Evolutionary conservation across 2,888 invertebrate species (phyloP).

Genomic region (Oeneis ivallda): DNA sequence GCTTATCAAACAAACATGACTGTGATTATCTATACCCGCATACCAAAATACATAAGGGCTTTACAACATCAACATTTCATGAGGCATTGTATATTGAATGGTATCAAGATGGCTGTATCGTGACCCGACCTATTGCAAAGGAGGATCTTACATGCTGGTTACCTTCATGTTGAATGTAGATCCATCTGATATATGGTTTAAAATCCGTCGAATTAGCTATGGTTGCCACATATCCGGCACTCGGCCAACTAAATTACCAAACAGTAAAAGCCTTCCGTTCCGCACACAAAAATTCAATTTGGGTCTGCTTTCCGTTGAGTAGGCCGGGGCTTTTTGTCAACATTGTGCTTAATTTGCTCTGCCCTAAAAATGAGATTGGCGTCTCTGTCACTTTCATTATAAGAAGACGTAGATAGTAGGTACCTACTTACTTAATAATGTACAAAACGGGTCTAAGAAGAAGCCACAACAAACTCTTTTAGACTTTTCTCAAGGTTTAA

Average conservation of each 20-base stretch:
- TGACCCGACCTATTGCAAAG: slow-evolving; percentile 6
- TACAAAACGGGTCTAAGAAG: too few species aligned
- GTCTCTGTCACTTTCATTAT: slow-evolving; percentile 24
- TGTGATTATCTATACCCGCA: neutral
- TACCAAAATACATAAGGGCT: neutral
- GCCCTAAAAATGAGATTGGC: slow-evolving; percentile 48
- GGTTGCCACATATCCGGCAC: slow-evolving; percentile 70
- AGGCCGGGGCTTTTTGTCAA: slow-evolving; percentile 64
- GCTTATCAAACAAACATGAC: slow-evolving; percentile 6
- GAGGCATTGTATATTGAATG: slow-evolving; percentile 5
- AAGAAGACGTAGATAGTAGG: neutral
- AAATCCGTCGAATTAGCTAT: slow-evolving; percentile 39
- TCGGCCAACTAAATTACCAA: slow-evolving; percentile 65
- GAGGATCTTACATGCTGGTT: neutral
- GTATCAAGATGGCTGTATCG: slow-evolving; percentile 12
- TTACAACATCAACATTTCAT: slow-evolving; percentile 4
- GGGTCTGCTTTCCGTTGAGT: slow-evolving; percentile 51
- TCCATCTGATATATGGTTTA: slow-evolving; percentile 8
- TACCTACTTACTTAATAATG: too few species aligned
- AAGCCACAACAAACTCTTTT: too few species aligned
- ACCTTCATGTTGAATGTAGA: slow-evolving; percentile 1
- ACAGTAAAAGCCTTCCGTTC: slow-evolving; percentile 71
- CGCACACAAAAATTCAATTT: slow-evolving; percentile 74
- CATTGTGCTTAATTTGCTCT: slow-evolving; percentile 68
- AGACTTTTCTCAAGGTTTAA: too few species aligned